Evolutionary conservation across 2,888 invertebrate species (phyloP), one percentile per base, ranked within the genome.

Genomic region (Schizotus pectinicornis): DNA sequence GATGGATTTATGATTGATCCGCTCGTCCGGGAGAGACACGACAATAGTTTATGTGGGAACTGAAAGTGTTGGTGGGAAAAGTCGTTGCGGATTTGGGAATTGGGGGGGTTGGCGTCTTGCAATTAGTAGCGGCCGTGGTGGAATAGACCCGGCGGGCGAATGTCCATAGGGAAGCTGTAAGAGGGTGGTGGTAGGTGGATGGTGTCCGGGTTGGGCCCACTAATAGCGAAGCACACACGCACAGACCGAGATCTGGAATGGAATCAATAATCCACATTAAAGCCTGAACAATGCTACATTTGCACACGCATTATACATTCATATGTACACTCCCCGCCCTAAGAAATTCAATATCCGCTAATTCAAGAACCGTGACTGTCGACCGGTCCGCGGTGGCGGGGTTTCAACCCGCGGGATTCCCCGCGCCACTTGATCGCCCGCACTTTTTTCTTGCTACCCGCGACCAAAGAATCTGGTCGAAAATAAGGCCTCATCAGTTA

Each of bases 231-330:
- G 56, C 65, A 66, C 64, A 68, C 68, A 67, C 66, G 62, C 65
- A 65, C 61, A 65, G 56, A 61, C 62, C 62, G 61, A 61, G 62
- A 68, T 70, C 65, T 66, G 65, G 67, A 65, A 68, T 69, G 60
- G 67, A 70, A 72, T 71, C 70, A 65, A 68, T 68, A 70, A 69
- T 72, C 57, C 69, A 70, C 71, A 71, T 70, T 71, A 71, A 67
- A 62, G 66, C 63, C 65, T 61, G 68, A 72, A 71, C 71, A 72
- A 72, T 71, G 69, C 64, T 68, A 72, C 70, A 74, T 74, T 72
- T 74, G 70, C 72, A 73, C 74, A 74, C 74, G 71, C 73, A 74
- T 74, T 74, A 74, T 67, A 71, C 69, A 75, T 74, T 74, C 74
- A 73, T 72, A 73, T 74, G 69, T 73, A 63, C 57, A 59, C 59